A percentile compares a stretch with the other conserved stretches of the same genome.
Conservation (phyloP, 2,797 vertebrate species). For the Periparus ater region DNA sequence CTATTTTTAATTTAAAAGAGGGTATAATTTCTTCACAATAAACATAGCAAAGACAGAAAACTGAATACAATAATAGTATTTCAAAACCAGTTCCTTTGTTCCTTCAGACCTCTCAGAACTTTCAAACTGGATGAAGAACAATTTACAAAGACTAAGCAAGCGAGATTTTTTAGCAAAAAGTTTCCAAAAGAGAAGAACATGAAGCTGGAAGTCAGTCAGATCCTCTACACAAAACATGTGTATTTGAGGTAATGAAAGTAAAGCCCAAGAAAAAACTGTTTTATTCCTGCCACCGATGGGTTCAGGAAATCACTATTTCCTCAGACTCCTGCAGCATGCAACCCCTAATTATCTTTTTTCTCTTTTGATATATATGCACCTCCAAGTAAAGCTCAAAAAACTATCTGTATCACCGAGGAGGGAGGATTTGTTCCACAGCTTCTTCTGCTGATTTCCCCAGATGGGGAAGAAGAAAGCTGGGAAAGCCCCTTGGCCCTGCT, state of each 20-base stretch:
- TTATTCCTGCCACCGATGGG: not conserved
- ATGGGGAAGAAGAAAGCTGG: not conserved
- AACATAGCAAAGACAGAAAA: not conserved
- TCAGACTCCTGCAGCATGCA: not conserved
- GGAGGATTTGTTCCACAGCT: not conserved
- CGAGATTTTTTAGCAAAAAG: not conserved
- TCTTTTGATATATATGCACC: not conserved
- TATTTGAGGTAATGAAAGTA: not conserved
- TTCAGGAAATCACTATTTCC: not conserved
- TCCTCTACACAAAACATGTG: not conserved
- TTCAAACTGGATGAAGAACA: not conserved
- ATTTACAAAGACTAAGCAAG: not conserved
- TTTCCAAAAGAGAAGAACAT: not conserved
- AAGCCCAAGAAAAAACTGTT: not conserved
- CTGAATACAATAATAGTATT: not conserved
- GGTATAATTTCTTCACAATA: not conserved
- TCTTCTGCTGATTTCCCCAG: not conserved
- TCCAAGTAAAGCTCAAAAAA: not conserved
- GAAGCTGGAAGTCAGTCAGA: not conserved
- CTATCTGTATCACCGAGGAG: not conserved
- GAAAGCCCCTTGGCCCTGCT: not conserved
- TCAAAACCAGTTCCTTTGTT: not conserved
- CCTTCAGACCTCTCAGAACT: not conserved
- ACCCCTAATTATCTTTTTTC: not conserved
- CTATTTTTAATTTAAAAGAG: not conserved